phyloP scores from a whole-genome alignment of 2,113 vertebrate species.

The Sturnus vulgaris region DNA sequence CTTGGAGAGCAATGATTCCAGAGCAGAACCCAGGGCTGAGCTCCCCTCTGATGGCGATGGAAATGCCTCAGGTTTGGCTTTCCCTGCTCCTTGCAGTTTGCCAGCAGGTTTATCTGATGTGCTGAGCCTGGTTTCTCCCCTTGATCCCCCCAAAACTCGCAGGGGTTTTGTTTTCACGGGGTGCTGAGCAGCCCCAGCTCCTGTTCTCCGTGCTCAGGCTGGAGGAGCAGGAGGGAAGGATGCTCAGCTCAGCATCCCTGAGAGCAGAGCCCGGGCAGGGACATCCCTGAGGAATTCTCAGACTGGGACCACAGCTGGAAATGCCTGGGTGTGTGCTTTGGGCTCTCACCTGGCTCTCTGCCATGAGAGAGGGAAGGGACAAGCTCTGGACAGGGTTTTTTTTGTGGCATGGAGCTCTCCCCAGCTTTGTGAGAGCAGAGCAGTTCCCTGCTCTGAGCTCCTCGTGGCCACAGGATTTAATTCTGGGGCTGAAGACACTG shows the following conservation, averaged over 20 bases:
- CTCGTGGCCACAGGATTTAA: fast-evolving
- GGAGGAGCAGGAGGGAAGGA: background rate
- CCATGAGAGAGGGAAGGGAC: background rate
- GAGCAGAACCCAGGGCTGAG: background rate
- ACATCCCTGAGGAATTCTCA: background rate
- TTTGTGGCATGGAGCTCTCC: background rate
- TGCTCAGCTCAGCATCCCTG: background rate
- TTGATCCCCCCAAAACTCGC: background rate
- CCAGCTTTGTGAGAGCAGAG: background rate
- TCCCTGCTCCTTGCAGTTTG: background rate
- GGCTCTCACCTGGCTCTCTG: background rate
- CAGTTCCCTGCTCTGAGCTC: background rate
- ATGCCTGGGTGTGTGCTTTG: fast-evolving
- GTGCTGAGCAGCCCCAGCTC: constrained; percentile 37
- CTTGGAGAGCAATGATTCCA: background rate
- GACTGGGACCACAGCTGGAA: fast-evolving
- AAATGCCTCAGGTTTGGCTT: background rate
- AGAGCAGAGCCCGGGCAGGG: background rate
- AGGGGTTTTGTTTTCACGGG: background rate
- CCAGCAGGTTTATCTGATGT: background rate
- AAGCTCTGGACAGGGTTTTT: background rate
- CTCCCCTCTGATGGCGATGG: background rate
- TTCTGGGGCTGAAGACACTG: background rate
- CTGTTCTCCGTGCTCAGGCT: background rate
- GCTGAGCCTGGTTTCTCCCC: background rate